A percentile compares a stretch with the other conserved stretches of the same genome.
Conservation (phyloP, 2,113 vertebrate genomes). For the Coptodon rendalli region DNA sequence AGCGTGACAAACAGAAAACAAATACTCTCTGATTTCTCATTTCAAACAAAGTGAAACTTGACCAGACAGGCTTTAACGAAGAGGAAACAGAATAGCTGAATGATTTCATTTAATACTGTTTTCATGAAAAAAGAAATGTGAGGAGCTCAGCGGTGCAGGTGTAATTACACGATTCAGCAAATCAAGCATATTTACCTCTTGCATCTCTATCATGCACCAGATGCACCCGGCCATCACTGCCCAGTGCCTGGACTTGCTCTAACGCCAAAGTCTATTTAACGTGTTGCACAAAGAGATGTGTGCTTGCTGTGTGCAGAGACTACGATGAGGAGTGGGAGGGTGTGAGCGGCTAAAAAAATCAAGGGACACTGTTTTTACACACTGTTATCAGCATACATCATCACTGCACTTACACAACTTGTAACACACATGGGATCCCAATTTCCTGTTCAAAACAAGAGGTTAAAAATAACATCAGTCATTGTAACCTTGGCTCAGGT, state of each 20-base stretch:
- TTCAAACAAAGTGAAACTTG: not conserved
- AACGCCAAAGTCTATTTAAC: not conserved
- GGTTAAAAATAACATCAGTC: conserved; percentile 43
- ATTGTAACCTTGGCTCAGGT: conserved; percentile 38
- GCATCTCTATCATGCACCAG: not conserved
- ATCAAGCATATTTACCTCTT: not conserved
- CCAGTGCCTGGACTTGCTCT: not conserved
- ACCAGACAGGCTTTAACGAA: not conserved
- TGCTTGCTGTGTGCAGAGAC: conserved; percentile 13
- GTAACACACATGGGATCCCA: not conserved
- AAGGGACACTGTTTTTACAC: not conserved
- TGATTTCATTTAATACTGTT: not conserved
- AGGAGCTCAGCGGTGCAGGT: not conserved
- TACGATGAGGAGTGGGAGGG: not conserved
- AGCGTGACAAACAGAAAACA: not conserved
- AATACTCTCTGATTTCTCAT: not conserved
- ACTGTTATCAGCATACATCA: not conserved
- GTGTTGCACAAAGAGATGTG: conserved; percentile 1
- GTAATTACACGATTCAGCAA: not conserved
- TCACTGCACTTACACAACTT: not conserved
- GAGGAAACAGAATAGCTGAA: not conserved
- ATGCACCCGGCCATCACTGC: not conserved
- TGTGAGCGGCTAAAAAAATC: not conserved
- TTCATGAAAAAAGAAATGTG: not conserved
- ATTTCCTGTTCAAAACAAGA: conserved; percentile 16